Conservation (phyloP, 2,113 vertebrate species). For the Hippopotamus amphibius region DNA sequence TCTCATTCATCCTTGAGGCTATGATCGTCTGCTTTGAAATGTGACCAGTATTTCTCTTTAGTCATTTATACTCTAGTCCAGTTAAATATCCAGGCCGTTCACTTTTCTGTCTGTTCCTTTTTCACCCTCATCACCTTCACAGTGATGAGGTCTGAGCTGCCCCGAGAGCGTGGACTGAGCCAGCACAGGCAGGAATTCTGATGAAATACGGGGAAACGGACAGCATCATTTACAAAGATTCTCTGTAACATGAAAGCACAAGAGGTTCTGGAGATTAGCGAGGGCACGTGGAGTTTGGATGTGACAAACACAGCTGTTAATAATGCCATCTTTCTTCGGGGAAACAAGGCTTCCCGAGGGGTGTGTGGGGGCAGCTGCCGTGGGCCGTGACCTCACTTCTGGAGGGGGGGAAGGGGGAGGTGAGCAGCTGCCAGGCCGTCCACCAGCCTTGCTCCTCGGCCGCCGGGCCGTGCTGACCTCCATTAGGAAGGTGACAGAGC, state of each 20-base stretch:
- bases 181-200: not conserved
- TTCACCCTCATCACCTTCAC: too few species aligned
- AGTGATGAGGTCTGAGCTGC: too few species aligned
- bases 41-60: fast-evolving
- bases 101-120: not conserved
- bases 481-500: fast-evolving
- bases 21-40: fast-evolving
- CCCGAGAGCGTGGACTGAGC: fast-evolving
- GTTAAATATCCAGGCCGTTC: fast-evolving
- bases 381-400: not conserved
- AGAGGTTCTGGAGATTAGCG: not conserved
- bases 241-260: not conserved
- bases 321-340: not conserved
- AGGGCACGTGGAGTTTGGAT: not conserved
- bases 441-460: not conserved
- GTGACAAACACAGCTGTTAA: not conserved
- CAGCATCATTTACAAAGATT: not conserved
- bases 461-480: not conserved
- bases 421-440: fast-evolving
- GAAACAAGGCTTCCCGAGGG: not conserved
- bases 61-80: fast-evolving
- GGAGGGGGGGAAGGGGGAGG: fast-evolving
- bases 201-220: too few species aligned
- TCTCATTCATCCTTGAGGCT: too few species aligned
- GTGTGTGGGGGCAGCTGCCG: fast-evolving